These are phyloP conservation scores for Sesamia inferens DNA, from an alignment of 2,888 invertebrate species.

Conservation along the genomic window DNA sequence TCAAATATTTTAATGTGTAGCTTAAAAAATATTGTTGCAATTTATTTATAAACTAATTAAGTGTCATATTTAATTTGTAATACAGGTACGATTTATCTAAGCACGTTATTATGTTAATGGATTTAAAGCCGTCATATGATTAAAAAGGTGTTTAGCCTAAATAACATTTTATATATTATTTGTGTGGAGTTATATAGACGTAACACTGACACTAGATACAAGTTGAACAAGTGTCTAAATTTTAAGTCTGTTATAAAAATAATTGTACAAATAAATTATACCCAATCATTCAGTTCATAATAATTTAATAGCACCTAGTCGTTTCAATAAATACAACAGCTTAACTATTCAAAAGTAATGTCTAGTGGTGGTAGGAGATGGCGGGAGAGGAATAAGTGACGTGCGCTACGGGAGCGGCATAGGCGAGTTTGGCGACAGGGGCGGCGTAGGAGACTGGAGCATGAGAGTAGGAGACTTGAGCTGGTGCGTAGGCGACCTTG, in stretches of 20 bases:
- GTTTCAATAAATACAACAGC: constrained; percentile 46
- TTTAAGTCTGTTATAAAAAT: no score
- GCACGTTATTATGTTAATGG: constrained; percentile 32
- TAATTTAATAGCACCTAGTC: constrained; percentile 61
- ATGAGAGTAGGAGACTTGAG: constrained; percentile 76
- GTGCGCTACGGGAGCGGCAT: constrained; percentile 74
- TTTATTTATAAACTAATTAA: constrained; percentile 49
- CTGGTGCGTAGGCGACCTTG: constrained; percentile 77
- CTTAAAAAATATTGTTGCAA: constrained; percentile 56
- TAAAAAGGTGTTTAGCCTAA: background rate
- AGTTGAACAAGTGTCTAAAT: no score
- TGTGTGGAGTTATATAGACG: no score
- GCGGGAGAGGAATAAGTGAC: constrained; percentile 81
- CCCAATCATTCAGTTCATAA: constrained; percentile 30
- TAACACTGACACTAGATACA: no score
- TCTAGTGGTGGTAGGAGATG: constrained; percentile 84
- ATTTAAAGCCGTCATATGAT: constrained; percentile 21
- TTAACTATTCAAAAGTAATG: constrained; percentile 37
- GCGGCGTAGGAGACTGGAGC: constrained; percentile 64
- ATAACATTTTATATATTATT: no score
- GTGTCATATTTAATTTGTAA: constrained; percentile 52
- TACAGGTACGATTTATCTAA: constrained; percentile 20
- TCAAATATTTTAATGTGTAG: constrained; percentile 48
- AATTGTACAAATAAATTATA: constrained; percentile 3
- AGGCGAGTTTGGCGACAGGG: constrained; percentile 24